Base-by-base conservation (phyloP, 2,113 vertebrate genomes). In the Gallinago jamesoni region DNA sequence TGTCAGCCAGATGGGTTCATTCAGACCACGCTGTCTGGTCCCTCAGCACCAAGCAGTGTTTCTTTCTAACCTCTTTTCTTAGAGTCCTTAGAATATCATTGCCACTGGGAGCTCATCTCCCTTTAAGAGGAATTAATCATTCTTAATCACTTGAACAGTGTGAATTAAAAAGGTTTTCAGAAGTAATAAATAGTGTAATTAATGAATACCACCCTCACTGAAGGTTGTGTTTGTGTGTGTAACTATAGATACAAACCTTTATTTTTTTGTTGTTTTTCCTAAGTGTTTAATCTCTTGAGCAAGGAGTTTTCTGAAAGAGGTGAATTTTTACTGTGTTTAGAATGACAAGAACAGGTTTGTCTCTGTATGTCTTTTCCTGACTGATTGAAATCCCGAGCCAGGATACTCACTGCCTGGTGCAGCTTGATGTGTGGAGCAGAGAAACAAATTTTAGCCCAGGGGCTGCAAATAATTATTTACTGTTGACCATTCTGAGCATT, bases 91-190 rank as follows among this genome's bases (percentile, higher is more conserved):
- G 31, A 84, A 39, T 87, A 78, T 70, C 56, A 84, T 87, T 96
- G 86, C 83, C 56, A 35, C 18, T 87, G 50, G 64, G 80, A 89
- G 33, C 60, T 81, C 73, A 70, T 84, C n/a, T 90, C 23, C 47
- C n/a, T 90, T 78, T 90, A 70, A 84, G 56, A 92, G 63, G 41
- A 87, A 59, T 89, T 89, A 89, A 86, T 90, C 10, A 45, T 86
- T 93, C 31, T 47, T 84, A 67, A 81, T 94, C 41, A 86, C 59
- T 88, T 50, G 14, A 84, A 47, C 59, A 86, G 13, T 81, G 45
- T 63, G 47, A 80, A 55, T 86, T 84, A 7, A 78, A 95, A 93
- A 89, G 48, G 20, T 81, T 92, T 96, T 70, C 70, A 59, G 62
- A 74, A 87, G 56, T 78, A 72, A 69, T 79, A 85, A 83, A 79